phyloP scores from a whole-genome alignment of 2,113 vertebrate genomes.

The Euleptes europaea region DNA sequence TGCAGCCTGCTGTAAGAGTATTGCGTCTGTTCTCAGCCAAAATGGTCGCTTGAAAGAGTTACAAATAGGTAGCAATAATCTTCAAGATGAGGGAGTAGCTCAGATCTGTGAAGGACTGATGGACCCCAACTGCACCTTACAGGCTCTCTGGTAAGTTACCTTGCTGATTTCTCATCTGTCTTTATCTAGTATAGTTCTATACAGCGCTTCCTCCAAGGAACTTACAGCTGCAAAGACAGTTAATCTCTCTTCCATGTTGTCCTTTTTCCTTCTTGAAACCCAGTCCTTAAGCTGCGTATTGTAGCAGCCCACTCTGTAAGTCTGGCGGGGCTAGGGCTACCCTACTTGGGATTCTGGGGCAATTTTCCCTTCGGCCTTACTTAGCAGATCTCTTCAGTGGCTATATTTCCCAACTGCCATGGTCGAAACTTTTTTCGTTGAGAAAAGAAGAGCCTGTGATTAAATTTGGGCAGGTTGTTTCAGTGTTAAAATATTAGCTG shows the following conservation, averaged over 20 bases:
- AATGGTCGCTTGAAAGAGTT: slow-evolving; percentile 66
- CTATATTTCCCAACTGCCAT: not conserved
- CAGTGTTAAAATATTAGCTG: too few species aligned
- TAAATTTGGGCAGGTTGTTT: too few species aligned
- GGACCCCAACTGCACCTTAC: slow-evolving; percentile 57
- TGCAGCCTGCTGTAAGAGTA: slow-evolving; percentile 55
- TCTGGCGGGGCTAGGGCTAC: not conserved
- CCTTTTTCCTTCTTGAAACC: too few species aligned
- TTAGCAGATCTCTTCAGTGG: not conserved
- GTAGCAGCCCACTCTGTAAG: not conserved
- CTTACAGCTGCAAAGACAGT: too few species aligned
- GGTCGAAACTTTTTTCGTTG: too few species aligned
- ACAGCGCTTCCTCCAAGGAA: too few species aligned
- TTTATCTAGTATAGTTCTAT: too few species aligned
- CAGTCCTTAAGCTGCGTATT: not conserved
- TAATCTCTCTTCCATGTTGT: too few species aligned
- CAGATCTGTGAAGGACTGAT: slow-evolving; percentile 63
- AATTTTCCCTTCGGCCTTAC: not conserved
- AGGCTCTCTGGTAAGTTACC: slow-evolving; percentile 68
- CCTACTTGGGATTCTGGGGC: not conserved
- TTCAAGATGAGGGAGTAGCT: slow-evolving; percentile 62
- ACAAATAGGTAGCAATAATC: slow-evolving; percentile 65
- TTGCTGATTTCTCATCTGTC: not conserved
- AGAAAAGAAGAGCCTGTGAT: not conserved
- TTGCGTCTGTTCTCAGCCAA: slow-evolving; percentile 52